Conservation (phyloP, 2,888 invertebrate genomes). For the Stenoptilia bipunctidactyla region DNA sequence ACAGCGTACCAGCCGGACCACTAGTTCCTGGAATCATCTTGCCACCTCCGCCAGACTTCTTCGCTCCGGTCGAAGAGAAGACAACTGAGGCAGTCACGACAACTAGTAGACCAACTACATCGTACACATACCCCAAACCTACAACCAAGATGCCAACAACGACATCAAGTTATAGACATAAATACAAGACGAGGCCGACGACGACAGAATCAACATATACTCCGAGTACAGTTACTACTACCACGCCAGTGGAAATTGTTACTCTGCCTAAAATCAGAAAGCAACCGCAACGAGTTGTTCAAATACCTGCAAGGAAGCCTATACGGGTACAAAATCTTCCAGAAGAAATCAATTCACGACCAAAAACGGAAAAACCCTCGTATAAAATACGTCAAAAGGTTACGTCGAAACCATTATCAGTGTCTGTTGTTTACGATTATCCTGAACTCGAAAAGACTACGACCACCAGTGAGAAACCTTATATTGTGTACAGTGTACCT, state of each 20-base stretch:
- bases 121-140: constrained; percentile 40
- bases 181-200: constrained; percentile 50
- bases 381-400: constrained; percentile 60
- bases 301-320: constrained; percentile 51
- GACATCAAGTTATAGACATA: constrained; percentile 38
- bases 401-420: constrained; percentile 59
- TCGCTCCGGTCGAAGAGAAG: constrained; percentile 76
- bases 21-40: constrained; percentile 89
- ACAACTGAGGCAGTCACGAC: constrained; percentile 37
- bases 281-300: constrained; percentile 33
- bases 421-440: constrained; percentile 63
- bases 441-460: constrained; percentile 49
- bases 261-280: constrained; percentile 48
- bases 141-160: constrained; percentile 41
- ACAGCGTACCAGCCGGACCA: constrained; percentile 85
- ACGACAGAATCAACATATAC: constrained; percentile 42
- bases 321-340: constrained; percentile 53
- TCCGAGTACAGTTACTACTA: constrained; percentile 48
- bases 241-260: constrained; percentile 44
- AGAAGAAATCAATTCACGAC: constrained; percentile 43
- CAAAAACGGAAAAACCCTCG: constrained; percentile 54
- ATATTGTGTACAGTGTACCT: constrained; percentile 61
- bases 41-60: constrained; percentile 91
- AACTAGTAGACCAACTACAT: constrained; percentile 32
- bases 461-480: constrained; percentile 59